A percentile compares a stretch with the other conserved stretches of the same genome.
Evolutionary conservation across 2,113 vertebrate genomes (phyloP).

Genomic region (Eurypyga helias): DNA sequence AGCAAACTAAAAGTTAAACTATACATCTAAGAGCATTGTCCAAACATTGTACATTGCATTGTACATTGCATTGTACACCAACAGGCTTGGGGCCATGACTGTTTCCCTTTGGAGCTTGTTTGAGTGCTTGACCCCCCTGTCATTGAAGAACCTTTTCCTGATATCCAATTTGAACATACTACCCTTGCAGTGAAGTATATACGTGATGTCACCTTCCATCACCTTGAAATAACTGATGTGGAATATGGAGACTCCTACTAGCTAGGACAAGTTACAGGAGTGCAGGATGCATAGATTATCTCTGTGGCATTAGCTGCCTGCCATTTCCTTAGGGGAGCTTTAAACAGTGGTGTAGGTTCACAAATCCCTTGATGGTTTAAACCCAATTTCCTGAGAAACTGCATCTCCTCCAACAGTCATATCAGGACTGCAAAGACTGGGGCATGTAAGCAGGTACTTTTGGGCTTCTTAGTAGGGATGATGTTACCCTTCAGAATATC

Average conservation of each 20-base stretch:
- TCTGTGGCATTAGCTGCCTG: background rate
- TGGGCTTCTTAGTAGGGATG: background rate
- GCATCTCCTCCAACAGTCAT: background rate
- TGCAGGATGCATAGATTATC: background rate
- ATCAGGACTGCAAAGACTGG: background rate
- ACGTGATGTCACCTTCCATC: background rate
- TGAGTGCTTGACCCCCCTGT: background rate
- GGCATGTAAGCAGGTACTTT: background rate
- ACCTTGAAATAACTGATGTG: background rate
- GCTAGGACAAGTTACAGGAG: background rate
- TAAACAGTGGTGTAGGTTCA: background rate
- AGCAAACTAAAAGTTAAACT: background rate
- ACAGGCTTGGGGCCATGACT: background rate
- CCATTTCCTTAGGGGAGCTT: background rate
- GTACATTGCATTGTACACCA: background rate
- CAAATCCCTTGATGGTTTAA: background rate
- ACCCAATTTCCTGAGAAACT: background rate
- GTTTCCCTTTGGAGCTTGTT: background rate
- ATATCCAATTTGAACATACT: background rate
- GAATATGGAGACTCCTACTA: background rate
- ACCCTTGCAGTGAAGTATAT: background rate
- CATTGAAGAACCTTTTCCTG: background rate
- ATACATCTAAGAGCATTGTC: background rate
- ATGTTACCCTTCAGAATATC: background rate
- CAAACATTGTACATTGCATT: background rate